phyloP scores from a whole-genome alignment of 2,888 invertebrate genomes.

The Eupelmus urozonus region DNA sequence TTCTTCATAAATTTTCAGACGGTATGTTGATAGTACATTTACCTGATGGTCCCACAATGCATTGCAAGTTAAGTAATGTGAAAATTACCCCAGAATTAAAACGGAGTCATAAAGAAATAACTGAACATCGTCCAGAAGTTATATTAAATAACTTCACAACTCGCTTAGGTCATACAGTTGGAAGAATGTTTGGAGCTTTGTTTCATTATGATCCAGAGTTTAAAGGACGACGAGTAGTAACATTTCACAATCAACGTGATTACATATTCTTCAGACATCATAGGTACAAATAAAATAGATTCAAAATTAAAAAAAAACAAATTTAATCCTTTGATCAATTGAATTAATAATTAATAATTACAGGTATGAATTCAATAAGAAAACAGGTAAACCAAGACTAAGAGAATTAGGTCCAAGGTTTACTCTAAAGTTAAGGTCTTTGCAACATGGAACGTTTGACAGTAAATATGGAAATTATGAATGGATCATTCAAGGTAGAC shows the following conservation, averaged over 20 bases:
- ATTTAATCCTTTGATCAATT: too few species aligned
- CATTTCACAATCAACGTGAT: conserved; percentile 99
- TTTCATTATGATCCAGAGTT: conserved; percentile 98
- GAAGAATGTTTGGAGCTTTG: conserved; percentile 94
- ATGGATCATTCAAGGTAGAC: conserved; percentile 93
- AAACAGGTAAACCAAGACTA: conserved; percentile 86
- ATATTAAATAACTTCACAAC: conserved; percentile 98
- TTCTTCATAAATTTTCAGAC: conserved; percentile 78
- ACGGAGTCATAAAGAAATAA: conserved; percentile 88
- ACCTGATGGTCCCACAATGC: conserved; percentile 97
- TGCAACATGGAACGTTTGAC: conserved; percentile 98
- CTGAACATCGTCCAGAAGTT: conserved; percentile 92
- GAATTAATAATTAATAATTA: conserved; percentile 51
- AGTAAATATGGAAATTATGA: conserved; percentile 97
- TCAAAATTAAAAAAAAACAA: neutral
- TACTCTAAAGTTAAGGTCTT: conserved; percentile 92
- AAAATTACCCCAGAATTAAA: conserved; percentile 92
- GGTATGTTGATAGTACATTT: conserved; percentile 95
- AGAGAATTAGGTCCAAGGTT: conserved; percentile 98
- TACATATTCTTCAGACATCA: conserved; percentile 99
- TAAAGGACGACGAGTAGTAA: conserved; percentile 93
- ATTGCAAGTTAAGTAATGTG: conserved; percentile 95
- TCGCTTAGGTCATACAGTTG: conserved; percentile 92
- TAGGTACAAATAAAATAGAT: conserved; percentile 79
- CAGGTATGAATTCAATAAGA: conserved; percentile 91